phyloP scores from a whole-genome alignment of 2,797 vertebrate genomes.

The Hippocampus kuda region DNA sequence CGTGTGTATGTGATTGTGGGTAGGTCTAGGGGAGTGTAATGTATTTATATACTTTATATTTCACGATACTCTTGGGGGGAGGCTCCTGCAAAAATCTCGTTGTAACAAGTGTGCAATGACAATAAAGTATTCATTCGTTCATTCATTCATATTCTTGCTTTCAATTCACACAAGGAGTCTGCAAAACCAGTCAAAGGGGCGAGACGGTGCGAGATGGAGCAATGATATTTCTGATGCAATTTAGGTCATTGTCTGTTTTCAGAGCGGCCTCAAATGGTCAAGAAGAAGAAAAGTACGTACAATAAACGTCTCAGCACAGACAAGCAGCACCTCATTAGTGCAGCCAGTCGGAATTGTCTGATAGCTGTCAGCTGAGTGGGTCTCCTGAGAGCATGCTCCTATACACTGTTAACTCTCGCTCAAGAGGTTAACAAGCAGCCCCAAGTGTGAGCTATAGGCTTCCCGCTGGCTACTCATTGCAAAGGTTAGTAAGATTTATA shows the following conservation, averaged over 20 bases:
- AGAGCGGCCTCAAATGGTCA: conserved; percentile 12
- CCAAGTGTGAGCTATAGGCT: not conserved
- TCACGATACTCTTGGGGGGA: too few species aligned
- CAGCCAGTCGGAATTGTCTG: conserved; percentile 38
- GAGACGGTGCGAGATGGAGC: not conserved
- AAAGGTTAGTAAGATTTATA: conserved; percentile 5
- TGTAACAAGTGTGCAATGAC: too few species aligned
- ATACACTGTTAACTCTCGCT: conserved; percentile 23
- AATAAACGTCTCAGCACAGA: conserved; percentile 23
- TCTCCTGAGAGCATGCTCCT: conserved; percentile 26
- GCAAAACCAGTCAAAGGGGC: conserved; percentile 5
- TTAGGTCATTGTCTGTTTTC: conserved; percentile 44
- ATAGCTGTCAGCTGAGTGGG: conserved; percentile 24
- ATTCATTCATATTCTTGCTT: too few species aligned
- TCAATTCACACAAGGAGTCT: not conserved
- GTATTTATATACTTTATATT: too few species aligned
- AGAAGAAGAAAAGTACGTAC: conserved; percentile 3
- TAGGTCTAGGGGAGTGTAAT: too few species aligned
- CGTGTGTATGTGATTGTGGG: too few species aligned
- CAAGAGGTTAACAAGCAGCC: conserved; percentile 38
- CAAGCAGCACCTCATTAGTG: conserved; percentile 28
- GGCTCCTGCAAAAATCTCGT: too few species aligned
- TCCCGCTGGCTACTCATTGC: conserved; percentile 1
- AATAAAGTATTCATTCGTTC: too few species aligned
- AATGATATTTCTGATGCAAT: conserved; percentile 19